These are phyloP conservation scores for Oenanthe melanoleuca DNA, from an alignment of 2,113 vertebrate species.

Conservation along the genomic window DNA sequence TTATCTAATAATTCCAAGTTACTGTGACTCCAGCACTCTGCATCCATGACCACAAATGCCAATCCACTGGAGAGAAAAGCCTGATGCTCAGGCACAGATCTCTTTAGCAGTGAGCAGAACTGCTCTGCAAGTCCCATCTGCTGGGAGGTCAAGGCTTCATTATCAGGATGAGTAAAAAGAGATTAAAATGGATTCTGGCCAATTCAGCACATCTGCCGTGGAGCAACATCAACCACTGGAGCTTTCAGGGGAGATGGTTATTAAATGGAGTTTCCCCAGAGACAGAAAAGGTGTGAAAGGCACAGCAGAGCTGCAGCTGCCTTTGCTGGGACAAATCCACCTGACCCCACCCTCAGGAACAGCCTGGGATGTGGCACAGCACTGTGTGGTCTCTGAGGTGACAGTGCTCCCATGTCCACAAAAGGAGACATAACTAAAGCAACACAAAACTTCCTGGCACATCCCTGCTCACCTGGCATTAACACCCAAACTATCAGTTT, in stretches of 20 bases:
- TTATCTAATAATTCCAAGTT: not conserved
- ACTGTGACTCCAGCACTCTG: not conserved
- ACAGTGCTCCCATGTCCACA: accelerated
- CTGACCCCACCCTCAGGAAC: not conserved
- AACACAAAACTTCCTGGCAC: not conserved
- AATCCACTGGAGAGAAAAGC: not conserved
- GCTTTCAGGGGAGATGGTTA: not conserved
- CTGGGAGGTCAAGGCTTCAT: slow-evolving; percentile 38
- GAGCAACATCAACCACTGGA: not conserved
- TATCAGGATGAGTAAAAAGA: slow-evolving; percentile 1
- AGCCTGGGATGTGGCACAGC: not conserved
- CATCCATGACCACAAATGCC: not conserved
- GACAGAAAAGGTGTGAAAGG: not conserved
- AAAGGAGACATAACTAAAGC: not conserved
- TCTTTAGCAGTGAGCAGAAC: not conserved
- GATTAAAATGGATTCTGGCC: slow-evolving; percentile 51
- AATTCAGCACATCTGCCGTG: slow-evolving; percentile 28
- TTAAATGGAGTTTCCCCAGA: slow-evolving; percentile 3
- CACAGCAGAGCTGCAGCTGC: not conserved
- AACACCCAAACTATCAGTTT: accelerated
- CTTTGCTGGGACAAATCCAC: not conserved
- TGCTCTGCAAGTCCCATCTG: slow-evolving; percentile 17
- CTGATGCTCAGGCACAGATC: not conserved
- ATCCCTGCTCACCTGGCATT: not conserved
- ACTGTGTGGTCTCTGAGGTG: accelerated